Evolutionary conservation across 2,113 vertebrate species (phyloP), one percentile per base, ranked within the genome.

Genomic region (Syngnathus typhle): DNA sequence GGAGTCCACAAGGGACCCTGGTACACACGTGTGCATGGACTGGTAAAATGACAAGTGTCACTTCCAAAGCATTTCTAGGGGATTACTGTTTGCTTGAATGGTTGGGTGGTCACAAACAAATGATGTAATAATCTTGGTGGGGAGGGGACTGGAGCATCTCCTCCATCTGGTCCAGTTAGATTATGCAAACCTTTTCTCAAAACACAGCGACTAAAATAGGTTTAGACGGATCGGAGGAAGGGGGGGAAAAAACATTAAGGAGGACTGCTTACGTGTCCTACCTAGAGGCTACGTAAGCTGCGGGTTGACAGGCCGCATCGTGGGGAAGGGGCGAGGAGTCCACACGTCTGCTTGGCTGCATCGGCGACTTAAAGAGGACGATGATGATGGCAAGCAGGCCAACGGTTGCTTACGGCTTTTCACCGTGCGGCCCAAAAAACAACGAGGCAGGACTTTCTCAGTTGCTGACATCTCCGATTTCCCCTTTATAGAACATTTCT

Each of bases 241-340:
- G 38, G 61, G 64, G 55, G 55, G 12, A 66, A 72, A 64, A 80
- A 64, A 43, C 58, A 75, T 65, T 13, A 7, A 61, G 71, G 65
- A 65, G 70, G 44, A 66, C 62, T 74, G 76, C 75, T 80, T 79
- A 58, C 51, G 23, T 81, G 82, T 63, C 83, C 72, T 75, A 80
- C 80, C 84, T 88, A 74, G 27, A 77, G 84, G 78, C 78, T 74
- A 72, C 62, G 76, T 73, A 74, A 63, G 75, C 75, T 82, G 72
- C 60, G 70, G 64, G 51, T 60, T 67, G 80, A 68, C 74, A 65
- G 70, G 67, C 71, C 74, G 49, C 18, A 68, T 70, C 69, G 47
- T 69, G 74, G n/a, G 37, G 58, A 64, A 61, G 46, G 68, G 65
- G 54, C 32, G 58, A 36, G 64, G 70, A 67, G 66, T 64, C 9